Percentiles rank a stretch among this genome's conserved stretches.
phyloP scores from a whole-genome alignment of 2,888 invertebrate species.

The Cremastinae sp. region DNA sequence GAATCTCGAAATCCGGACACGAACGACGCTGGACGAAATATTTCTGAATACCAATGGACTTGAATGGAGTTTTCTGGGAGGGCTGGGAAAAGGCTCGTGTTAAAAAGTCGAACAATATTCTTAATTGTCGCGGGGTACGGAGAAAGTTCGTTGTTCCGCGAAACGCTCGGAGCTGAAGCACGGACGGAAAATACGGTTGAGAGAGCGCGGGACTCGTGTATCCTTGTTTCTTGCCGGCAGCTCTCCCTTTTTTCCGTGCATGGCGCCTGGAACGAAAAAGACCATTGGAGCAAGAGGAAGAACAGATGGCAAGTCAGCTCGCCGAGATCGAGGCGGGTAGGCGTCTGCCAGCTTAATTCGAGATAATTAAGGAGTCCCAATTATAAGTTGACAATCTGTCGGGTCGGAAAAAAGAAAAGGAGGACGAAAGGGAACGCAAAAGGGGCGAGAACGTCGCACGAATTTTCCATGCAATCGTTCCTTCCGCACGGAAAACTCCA shows the following conservation, averaged over 20 bases:
- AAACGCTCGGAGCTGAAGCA: conserved; percentile 45
- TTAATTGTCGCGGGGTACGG: conserved; percentile 64
- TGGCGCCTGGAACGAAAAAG: conserved; percentile 44
- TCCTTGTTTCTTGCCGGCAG: conserved; percentile 36
- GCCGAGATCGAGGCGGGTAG: conserved; percentile 31
- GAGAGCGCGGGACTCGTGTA: conserved; percentile 37
- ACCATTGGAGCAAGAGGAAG: conserved; percentile 48
- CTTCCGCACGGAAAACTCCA: conserved; percentile 45
- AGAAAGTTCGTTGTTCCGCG: conserved; percentile 60
- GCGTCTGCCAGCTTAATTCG: conserved; percentile 66
- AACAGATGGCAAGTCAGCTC: conserved; percentile 61
- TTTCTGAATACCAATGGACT: not conserved
- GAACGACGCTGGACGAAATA: not conserved
- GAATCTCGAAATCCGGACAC: not conserved
- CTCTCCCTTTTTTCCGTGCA: conserved; percentile 39
- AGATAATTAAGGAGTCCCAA: conserved; percentile 70
- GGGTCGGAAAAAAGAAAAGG: conserved; percentile 39
- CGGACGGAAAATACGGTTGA: conserved; percentile 23
- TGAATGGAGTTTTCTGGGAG: not conserved
- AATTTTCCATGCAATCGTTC: conserved; percentile 53
- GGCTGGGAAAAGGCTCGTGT: conserved; percentile 30
- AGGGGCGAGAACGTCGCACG: conserved; percentile 35
- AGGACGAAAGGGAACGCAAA: conserved; percentile 4
- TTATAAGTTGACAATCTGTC: conserved; percentile 72
- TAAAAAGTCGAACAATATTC: conserved; percentile 67